These are phyloP conservation scores for Orius laevigatus DNA, from an alignment of 1,140 invertebrate genomes.

Conservation along the genomic window DNA sequence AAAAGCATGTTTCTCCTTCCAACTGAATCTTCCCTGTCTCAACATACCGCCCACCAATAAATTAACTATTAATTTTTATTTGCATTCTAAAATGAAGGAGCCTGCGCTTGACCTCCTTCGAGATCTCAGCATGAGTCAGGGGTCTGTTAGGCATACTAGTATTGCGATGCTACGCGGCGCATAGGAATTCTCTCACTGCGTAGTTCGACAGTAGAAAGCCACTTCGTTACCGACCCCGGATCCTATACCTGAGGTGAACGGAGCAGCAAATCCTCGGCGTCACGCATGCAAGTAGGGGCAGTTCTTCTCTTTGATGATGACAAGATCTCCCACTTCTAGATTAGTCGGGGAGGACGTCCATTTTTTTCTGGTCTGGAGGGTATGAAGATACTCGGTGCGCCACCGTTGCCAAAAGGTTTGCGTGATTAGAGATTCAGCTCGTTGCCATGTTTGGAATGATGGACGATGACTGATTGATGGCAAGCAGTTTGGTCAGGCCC, in stretches of 20 bases:
- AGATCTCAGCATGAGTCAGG: too few relatives aligned
- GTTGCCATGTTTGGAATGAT: slow-evolving; percentile 19
- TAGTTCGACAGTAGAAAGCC: background rate
- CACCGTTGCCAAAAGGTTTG: slow-evolving; percentile 23
- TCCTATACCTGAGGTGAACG: slow-evolving; percentile 8
- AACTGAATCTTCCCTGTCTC: too few relatives aligned
- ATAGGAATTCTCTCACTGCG: background rate
- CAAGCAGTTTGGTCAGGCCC: slow-evolving; percentile 11
- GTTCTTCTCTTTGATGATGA: slow-evolving; percentile 26
- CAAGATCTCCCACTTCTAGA: slow-evolving; percentile 22
- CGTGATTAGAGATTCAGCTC: slow-evolving; percentile 14
- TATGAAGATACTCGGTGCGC: slow-evolving; percentile 20
- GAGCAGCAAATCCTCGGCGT: slow-evolving; percentile 9
- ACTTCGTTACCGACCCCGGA: too few relatives aligned
- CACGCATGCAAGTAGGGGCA: slow-evolving; percentile 16
- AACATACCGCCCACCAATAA: too few relatives aligned
- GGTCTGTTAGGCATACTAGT: background rate
- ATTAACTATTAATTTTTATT: too few relatives aligned
- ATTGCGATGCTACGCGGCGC: background rate
- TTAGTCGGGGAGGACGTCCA: slow-evolving; percentile 19
- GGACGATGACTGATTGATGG: slow-evolving; percentile 15
- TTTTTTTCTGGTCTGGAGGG: slow-evolving; percentile 23
- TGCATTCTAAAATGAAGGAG: too few relatives aligned
- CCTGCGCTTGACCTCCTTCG: too few relatives aligned
- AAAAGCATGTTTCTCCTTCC: too few relatives aligned